Percentiles rank a stretch among this genome's conserved stretches.
Evolutionary conservation across 2,888 invertebrate species (phyloP).

Genomic region (Branchinecta sandiegonensis): DNA sequence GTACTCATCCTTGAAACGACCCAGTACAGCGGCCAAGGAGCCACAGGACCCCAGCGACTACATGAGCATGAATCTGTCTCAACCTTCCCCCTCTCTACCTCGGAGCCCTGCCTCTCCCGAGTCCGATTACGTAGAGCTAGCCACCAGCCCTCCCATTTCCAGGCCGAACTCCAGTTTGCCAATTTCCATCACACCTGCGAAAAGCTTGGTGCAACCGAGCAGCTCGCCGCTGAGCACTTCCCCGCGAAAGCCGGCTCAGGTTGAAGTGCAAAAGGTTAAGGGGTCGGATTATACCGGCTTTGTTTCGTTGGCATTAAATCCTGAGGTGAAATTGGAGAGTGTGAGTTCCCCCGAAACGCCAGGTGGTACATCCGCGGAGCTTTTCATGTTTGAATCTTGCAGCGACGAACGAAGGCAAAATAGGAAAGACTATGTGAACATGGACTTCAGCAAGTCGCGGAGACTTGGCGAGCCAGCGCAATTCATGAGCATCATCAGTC

Average conservation of each 20-base stretch:
- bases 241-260: not conserved
- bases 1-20: slow-evolving; percentile 5
- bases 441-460: not conserved
- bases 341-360: not conserved
- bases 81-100: not conserved
- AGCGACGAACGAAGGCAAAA: not conserved
- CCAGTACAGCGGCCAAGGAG: not conserved
- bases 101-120: not conserved
- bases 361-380: not conserved
- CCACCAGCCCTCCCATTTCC: not conserved
- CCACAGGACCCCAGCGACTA: not conserved
- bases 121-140: not conserved
- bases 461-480: not conserved
- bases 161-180: slow-evolving; percentile 6
- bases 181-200: not conserved
- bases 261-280: not conserved
- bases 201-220: not conserved
- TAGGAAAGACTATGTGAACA: not conserved
- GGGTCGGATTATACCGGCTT: not conserved
- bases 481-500: not conserved
- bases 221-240: not conserved
- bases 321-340: not conserved
- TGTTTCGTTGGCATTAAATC: not conserved
- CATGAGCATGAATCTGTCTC: not conserved
- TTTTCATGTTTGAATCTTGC: slow-evolving; percentile 7